phyloP scores from a whole-genome alignment of 1,140 invertebrate genomes.

The Meloidogyne exigua region DNA sequence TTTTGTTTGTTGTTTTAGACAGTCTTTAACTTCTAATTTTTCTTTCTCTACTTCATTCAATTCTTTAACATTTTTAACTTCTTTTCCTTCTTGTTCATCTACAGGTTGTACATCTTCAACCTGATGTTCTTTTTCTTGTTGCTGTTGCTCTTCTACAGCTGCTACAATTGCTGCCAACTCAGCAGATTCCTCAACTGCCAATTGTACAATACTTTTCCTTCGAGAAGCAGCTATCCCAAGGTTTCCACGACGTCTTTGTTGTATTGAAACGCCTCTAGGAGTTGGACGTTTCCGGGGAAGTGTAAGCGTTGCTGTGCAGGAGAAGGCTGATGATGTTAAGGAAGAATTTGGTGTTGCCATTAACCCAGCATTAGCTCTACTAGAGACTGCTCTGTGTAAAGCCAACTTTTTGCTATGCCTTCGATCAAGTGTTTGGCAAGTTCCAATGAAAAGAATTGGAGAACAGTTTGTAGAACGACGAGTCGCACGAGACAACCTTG shows the following conservation, averaged over 20 bases:
- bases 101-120: neutral
- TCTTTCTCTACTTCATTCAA: neutral
- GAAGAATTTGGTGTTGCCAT: neutral
- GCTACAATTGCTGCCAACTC: neutral
- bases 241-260: neutral
- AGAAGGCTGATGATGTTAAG: neutral
- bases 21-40: neutral
- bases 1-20: neutral
- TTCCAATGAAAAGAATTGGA: neutral
- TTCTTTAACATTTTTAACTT: neutral
- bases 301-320: constrained; percentile 12
- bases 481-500: neutral
- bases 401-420: neutral
- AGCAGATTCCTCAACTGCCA: neutral
- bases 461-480: neutral
- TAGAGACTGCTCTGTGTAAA: neutral
- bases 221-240: neutral
- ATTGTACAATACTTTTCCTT: constrained; percentile 7
- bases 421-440: neutral
- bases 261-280: neutral
- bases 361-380: neutral
- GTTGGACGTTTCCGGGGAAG: constrained; percentile 16
- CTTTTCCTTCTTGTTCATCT: neutral
- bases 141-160: neutral
- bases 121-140: neutral